These are phyloP conservation scores for Chondrosia reniformis DNA, from an alignment of 37 sponge, comb jelly and placozoan genomes.

Conservation along the genomic window DNA sequence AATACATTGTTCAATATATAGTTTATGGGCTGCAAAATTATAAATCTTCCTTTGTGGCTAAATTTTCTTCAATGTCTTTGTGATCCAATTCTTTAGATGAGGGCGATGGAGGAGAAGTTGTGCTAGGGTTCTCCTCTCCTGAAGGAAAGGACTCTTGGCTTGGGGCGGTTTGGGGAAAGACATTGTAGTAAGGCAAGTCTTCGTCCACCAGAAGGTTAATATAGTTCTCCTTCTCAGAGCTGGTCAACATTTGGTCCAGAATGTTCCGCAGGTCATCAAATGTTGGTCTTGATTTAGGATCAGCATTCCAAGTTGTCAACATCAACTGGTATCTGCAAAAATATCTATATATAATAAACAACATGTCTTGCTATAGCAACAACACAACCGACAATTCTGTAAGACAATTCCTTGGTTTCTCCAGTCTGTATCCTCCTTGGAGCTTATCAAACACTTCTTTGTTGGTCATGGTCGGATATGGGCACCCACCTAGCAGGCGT, in stretches of 20 bases:
- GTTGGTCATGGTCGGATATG: neutral
- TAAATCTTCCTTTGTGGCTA: too few species aligned
- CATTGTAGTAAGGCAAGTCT: constrained; percentile 7
- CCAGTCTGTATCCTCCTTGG: constrained; percentile 40
- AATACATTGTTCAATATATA: too few species aligned
- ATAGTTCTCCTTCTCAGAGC: constrained; percentile 12
- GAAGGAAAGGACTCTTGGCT: too few species aligned
- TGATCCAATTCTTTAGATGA: too few species aligned
- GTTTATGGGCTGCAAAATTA: too few species aligned
- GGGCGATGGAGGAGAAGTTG: too few species aligned
- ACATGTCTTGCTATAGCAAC: neutral
- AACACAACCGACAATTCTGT: constrained; percentile 41
- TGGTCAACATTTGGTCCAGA: constrained; percentile 13
- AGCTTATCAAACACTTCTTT: neutral
- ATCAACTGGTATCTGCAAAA: neutral
- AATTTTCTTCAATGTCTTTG: too few species aligned
- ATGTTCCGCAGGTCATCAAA: neutral
- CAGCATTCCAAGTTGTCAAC: neutral
- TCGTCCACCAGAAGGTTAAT: constrained; percentile 21
- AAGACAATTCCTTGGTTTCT: constrained; percentile 50
- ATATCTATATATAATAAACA: neutral
- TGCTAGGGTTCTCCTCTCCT: too few species aligned
- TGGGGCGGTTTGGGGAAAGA: too few species aligned
- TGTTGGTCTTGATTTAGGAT: neutral
- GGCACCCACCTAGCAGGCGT: neutral